A percentile compares a stretch with the other conserved stretches of the same genome.
Conservation (phyloP, 2,888 invertebrate species). For the Lucinisca nassula region DNA sequence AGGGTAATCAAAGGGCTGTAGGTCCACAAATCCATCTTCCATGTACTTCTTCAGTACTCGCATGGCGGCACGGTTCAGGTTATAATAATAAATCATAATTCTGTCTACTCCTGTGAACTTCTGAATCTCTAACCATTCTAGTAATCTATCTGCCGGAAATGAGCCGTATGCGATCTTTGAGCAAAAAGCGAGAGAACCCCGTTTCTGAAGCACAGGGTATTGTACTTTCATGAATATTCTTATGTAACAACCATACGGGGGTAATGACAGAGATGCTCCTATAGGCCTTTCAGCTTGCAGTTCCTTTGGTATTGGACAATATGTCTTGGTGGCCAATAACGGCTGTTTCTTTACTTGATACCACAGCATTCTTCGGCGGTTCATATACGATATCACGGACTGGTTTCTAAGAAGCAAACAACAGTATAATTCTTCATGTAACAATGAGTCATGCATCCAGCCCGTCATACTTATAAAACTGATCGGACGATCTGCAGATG, state of each 20-base stretch:
- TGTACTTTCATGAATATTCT: constrained; percentile 32
- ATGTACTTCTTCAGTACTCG: constrained; percentile 18
- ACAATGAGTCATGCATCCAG: constrained; percentile 10
- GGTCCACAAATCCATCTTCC: constrained; percentile 33
- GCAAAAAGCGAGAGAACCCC: constrained; percentile 30
- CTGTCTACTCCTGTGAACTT: constrained; percentile 38
- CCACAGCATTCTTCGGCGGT: constrained; percentile 32
- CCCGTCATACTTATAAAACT: constrained; percentile 32
- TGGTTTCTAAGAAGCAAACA: constrained; percentile 38
- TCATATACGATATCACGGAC: constrained; percentile 12
- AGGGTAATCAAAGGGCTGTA: constrained; percentile 46
- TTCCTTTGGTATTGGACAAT: constrained; percentile 31
- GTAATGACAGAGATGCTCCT: constrained; percentile 22
- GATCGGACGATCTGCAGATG: not conserved
- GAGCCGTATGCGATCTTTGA: constrained; percentile 44
- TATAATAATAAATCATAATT: constrained; percentile 45
- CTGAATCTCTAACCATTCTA: constrained; percentile 50
- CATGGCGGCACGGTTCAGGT: constrained; percentile 37
- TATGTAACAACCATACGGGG: not conserved
- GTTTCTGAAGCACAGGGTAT: not conserved
- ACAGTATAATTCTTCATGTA: constrained; percentile 22
- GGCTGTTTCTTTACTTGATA: constrained; percentile 39
- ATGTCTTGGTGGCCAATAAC: constrained; percentile 32
- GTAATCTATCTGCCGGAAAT: constrained; percentile 31
- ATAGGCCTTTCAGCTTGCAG: not conserved